Evolutionary conservation across 2,797 vertebrate genomes (phyloP).

Genomic region (Heteromormyrus szaboi): DNA sequence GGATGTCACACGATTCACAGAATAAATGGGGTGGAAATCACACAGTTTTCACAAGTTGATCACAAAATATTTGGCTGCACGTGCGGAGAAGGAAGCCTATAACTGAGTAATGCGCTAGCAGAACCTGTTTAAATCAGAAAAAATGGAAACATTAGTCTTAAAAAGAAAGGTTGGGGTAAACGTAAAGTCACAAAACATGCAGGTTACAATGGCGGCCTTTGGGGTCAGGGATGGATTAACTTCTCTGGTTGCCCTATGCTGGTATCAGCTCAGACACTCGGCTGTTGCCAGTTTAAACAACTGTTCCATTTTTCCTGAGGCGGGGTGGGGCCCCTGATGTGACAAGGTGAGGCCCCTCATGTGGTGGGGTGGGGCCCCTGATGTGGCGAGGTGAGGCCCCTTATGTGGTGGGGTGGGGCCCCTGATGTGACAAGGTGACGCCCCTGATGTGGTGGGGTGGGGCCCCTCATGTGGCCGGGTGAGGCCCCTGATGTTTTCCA

Average conservation of each 20-base stretch:
- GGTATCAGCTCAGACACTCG: neutral
- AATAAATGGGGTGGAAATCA: neutral
- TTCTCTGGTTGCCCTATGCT: neutral
- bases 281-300: neutral
- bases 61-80: neutral
- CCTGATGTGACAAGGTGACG: neutral
- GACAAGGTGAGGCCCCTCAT: too few relatives aligned
- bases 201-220: neutral
- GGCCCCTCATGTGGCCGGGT: neutral
- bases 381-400: too few relatives aligned
- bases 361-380: too few relatives aligned
- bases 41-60: neutral
- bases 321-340: neutral
- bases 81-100: neutral
- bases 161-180: neutral
- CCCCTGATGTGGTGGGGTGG: neutral
- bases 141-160: neutral
- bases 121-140: neutral
- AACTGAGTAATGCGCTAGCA: neutral
- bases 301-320: neutral
- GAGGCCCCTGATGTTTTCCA: neutral
- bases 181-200: neutral
- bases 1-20: neutral
- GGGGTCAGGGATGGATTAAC: neutral
- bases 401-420: too few relatives aligned